A percentile compares a stretch with the other conserved stretches of the same genome.
These are phyloP conservation scores for Adelphocoris suturalis DNA, from an alignment of 2,888 invertebrate genomes.

Conservation along the genomic window DNA sequence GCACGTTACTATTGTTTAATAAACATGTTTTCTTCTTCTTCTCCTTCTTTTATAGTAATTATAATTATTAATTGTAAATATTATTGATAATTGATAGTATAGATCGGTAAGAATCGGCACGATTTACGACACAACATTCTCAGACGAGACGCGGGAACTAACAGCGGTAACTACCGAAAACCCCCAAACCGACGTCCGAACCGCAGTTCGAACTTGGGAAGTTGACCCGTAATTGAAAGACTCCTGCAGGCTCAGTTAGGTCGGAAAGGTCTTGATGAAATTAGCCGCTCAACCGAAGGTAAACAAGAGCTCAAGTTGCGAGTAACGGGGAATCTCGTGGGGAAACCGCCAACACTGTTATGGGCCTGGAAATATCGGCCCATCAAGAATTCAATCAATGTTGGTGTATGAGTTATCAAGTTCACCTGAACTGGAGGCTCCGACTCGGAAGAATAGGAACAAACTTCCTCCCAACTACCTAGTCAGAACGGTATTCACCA, in stretches of 20 bases:
- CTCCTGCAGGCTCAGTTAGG: slow-evolving; percentile 23
- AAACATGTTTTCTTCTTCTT: too few species aligned
- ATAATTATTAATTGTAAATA: too few species aligned
- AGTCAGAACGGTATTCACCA: too few species aligned
- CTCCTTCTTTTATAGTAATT: too few species aligned
- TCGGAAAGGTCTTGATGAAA: slow-evolving; percentile 29
- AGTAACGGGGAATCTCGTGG: neutral
- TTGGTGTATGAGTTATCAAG: slow-evolving; percentile 22
- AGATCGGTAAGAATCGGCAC: too few species aligned
- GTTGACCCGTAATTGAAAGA: neutral
- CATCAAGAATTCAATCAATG: slow-evolving; percentile 31
- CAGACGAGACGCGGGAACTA: too few species aligned
- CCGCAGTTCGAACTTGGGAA: neutral
- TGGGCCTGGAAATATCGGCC: neutral
- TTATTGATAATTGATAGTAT: too few species aligned
- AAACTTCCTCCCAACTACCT: too few species aligned
- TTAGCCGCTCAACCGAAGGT: slow-evolving; percentile 9
- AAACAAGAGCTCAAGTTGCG: neutral
- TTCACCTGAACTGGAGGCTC: neutral
- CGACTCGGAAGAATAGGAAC: too few species aligned
- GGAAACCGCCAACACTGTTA: neutral
- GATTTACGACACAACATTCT: too few species aligned
- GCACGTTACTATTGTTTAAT: too few species aligned
- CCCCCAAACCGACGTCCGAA: neutral
- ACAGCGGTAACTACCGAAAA: too few species aligned